Evolutionary conservation across 2,797 vertebrate species (phyloP).

Genomic region (Sciurus carolinensis): DNA sequence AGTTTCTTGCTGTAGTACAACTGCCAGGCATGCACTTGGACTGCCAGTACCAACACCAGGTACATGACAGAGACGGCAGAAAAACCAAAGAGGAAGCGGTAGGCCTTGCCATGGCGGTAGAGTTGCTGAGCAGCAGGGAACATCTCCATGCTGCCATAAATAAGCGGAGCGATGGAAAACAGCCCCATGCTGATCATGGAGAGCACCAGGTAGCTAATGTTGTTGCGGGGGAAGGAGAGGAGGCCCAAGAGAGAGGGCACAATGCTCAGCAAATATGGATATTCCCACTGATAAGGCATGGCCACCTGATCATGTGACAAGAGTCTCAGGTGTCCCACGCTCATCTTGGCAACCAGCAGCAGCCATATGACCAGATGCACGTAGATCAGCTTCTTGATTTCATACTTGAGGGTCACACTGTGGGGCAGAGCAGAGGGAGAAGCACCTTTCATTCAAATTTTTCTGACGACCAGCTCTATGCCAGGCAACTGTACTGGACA

Average conservation of each 20-base stretch:
- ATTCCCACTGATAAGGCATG: constrained; percentile 98
- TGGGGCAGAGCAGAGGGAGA: constrained; percentile 75
- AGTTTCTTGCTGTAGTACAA: constrained; percentile 99
- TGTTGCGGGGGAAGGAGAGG: constrained; percentile 96
- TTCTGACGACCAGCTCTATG: constrained; percentile 37
- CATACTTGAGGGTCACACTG: constrained; percentile 92
- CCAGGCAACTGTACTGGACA: background rate
- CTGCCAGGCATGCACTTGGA: constrained; percentile 98
- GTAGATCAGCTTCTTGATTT: constrained; percentile 97
- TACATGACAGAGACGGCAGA: constrained; percentile 96
- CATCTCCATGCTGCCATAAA: constrained; percentile 99
- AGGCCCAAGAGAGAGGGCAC: constrained; percentile 94
- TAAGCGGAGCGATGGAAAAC: constrained; percentile 95
- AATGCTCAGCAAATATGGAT: constrained; percentile 96
- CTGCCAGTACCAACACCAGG: constrained; percentile 94
- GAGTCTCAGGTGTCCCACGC: constrained; percentile 93
- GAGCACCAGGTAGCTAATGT: constrained; percentile 98
- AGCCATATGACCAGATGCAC: constrained; percentile 94
- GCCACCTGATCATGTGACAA: constrained; percentile 95
- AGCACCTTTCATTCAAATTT: constrained; percentile 71
- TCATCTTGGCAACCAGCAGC: constrained; percentile 94
- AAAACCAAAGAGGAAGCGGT: constrained; percentile 98
- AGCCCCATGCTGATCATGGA: constrained; percentile 98
- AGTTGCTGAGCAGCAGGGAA: constrained; percentile 97
- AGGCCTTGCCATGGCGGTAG: constrained; percentile 96